A percentile compares a stretch with the other conserved stretches of the same genome.
Evolutionary conservation across 2,113 vertebrate genomes (phyloP).

Genomic region (Oryzias woworae): DNA sequence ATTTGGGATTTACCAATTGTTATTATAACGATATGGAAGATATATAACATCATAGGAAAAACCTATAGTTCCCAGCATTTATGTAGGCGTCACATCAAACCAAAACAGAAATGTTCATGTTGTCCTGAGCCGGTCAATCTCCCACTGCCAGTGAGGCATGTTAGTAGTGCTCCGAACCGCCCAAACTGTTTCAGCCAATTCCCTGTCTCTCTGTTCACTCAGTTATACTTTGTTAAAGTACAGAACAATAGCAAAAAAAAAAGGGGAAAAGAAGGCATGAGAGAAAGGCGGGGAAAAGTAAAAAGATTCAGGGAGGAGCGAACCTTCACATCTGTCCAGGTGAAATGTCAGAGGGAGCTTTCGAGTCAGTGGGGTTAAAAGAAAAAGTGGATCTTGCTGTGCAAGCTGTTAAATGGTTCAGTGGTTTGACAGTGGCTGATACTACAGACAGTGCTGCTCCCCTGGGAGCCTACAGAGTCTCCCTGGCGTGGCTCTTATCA

Average conservation of each 20-base stretch:
- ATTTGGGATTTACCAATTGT: neutral
- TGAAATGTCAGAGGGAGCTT: constrained; percentile 72
- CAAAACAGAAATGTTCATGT: constrained; percentile 2
- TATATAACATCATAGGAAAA: neutral
- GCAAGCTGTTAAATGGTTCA: constrained; percentile 83
- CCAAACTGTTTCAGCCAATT: constrained; percentile 63
- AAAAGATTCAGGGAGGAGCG: constrained; percentile 9
- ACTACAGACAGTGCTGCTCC: constrained; percentile 73
- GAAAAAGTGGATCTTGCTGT: constrained; percentile 70
- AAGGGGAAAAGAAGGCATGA: constrained; percentile 30
- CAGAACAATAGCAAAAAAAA: constrained; percentile 43
- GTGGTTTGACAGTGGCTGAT: constrained; percentile 80
- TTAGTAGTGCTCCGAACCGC: constrained; percentile 73
- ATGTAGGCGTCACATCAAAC: constrained; percentile 2
- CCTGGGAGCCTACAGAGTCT: constrained; percentile 64
- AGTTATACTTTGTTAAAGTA: constrained; percentile 68
- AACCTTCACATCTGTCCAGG: constrained; percentile 71
- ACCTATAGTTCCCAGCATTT: neutral
- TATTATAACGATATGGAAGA: neutral
- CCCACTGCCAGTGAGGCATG: constrained; percentile 66
- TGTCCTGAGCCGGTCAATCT: constrained; percentile 28
- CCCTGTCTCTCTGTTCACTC: constrained; percentile 55
- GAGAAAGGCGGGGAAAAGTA: constrained; percentile 20
- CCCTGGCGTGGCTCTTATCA: constrained; percentile 68
- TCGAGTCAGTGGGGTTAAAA: constrained; percentile 75